Conservation (phyloP, 2,113 vertebrate species). For the Clarias macrocephalus region DNA sequence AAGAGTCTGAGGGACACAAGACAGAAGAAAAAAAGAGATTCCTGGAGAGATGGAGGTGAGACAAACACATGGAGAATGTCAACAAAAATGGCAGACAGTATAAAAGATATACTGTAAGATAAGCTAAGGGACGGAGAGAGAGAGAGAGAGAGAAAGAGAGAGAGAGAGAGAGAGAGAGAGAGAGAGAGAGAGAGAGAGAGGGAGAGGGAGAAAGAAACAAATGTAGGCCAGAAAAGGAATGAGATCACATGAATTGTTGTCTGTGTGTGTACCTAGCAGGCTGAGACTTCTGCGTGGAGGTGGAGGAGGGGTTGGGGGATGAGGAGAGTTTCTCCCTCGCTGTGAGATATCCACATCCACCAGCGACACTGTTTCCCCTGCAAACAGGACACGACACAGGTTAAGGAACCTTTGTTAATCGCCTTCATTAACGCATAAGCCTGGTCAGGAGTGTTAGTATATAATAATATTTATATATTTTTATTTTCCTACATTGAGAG, state of each 20-base stretch:
- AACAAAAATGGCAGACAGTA: constrained; percentile 24
- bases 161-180: constrained; percentile 36
- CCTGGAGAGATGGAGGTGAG: not conserved
- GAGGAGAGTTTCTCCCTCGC: constrained; percentile 83
- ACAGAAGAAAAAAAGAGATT: constrained; percentile 14
- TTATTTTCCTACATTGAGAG: not conserved
- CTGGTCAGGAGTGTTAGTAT: not conserved
- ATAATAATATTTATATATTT: not conserved
- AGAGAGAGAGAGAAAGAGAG: constrained; percentile 11
- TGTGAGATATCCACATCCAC: constrained; percentile 96
- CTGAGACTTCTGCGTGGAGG: constrained; percentile 95
- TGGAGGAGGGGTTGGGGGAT: constrained; percentile 91
- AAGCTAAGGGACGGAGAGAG: constrained; percentile 8
- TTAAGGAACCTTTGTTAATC: not conserved
- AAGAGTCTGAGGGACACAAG: not conserved
- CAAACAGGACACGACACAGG: not conserved
- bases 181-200: not conserved
- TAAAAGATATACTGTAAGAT: constrained; percentile 5
- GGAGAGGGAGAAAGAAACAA: not conserved
- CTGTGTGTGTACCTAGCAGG: constrained; percentile 80
- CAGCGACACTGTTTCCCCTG: constrained; percentile 94
- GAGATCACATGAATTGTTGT: constrained; percentile 19
- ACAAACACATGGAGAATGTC: constrained; percentile 25
- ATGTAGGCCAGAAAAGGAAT: not conserved
- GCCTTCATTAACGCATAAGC: not conserved